A percentile compares a stretch with the other conserved stretches of the same genome.
These are phyloP conservation scores for Leptobrachium ailaonicum DNA, from an alignment of 2,113 vertebrate species.

Conservation along the genomic window DNA sequence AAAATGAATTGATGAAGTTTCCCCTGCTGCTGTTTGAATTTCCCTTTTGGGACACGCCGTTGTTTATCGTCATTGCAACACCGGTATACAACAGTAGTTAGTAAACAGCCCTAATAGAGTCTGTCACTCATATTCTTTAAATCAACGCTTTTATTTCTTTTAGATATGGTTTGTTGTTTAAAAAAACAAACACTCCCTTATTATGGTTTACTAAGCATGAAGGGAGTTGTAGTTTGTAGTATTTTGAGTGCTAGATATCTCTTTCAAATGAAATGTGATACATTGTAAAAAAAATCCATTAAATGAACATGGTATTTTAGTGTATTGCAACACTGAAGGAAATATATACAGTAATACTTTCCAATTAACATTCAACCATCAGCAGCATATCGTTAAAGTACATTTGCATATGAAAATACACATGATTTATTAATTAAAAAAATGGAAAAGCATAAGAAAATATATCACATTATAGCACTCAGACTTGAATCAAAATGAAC, in stretches of 20 bases:
- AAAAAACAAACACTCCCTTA: too few species aligned
- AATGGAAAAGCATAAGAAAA: conserved; percentile 62
- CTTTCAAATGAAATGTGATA: conserved; percentile 43
- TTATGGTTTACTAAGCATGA: too few species aligned
- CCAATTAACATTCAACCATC: conserved; percentile 63
- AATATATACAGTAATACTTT: conserved; percentile 53
- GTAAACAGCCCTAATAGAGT: too few species aligned
- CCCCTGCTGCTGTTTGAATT: too few species aligned
- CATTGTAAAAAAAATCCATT: conserved; percentile 58
- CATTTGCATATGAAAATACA: conserved; percentile 73
- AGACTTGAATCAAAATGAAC: conserved; percentile 60
- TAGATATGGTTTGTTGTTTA: too few species aligned
- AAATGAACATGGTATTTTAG: conserved; percentile 59
- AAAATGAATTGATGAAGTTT: too few species aligned
- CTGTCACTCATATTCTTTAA: too few species aligned
- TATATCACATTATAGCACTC: conserved; percentile 62
- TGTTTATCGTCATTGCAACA: too few species aligned
- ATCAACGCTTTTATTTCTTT: too few species aligned
- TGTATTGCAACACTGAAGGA: conserved; percentile 53
- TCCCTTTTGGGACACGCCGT: too few species aligned
- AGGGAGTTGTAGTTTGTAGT: background rate
- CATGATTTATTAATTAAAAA: conserved; percentile 62
- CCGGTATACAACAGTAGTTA: too few species aligned
- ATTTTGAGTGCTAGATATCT: background rate
- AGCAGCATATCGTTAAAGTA: conserved; percentile 72